Conservation (phyloP, 2,888 invertebrate genomes). For the Drosophila hamatofila region DNA sequence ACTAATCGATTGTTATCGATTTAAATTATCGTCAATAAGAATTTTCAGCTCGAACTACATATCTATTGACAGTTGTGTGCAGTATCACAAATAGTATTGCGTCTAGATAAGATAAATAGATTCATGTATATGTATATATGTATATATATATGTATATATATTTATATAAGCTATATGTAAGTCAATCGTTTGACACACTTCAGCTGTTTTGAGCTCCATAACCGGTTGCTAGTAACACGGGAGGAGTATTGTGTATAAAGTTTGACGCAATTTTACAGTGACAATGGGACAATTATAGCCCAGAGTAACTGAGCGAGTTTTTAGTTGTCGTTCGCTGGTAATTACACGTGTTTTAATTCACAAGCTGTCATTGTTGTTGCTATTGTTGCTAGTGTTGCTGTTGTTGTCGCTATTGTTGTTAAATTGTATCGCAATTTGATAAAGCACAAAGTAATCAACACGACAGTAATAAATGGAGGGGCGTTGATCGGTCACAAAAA, state of each 20-base stretch:
- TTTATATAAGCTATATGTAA: constrained; percentile 19
- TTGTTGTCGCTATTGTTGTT: constrained; percentile 52
- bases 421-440: constrained; percentile 48
- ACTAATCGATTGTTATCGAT: constrained; percentile 7
- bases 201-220: constrained; percentile 21
- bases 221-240: constrained; percentile 34
- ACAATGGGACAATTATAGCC: constrained; percentile 66
- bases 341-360: constrained; percentile 64
- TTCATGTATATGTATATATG: background rate
- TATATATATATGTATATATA: background rate
- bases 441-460: constrained; percentile 14
- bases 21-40: constrained; percentile 11
- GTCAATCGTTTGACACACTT: constrained; percentile 46
- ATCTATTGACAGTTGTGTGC: background rate
- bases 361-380: constrained; percentile 50
- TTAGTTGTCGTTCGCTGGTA: constrained; percentile 43
- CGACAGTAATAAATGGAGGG: constrained; percentile 18
- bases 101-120: constrained; percentile 34
- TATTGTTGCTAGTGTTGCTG: constrained; percentile 33
- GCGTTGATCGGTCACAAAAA: constrained; percentile 44
- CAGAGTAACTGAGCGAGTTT: constrained; percentile 45
- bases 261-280: constrained; percentile 50
- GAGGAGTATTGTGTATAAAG: constrained; percentile 36
- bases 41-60: background rate
- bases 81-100: constrained; percentile 1